Percentiles rank a stretch among this genome's conserved stretches.
These are phyloP conservation scores for Darevskia nairensis DNA, from an alignment of 2,797 vertebrate genomes.

Conservation along the genomic window DNA sequence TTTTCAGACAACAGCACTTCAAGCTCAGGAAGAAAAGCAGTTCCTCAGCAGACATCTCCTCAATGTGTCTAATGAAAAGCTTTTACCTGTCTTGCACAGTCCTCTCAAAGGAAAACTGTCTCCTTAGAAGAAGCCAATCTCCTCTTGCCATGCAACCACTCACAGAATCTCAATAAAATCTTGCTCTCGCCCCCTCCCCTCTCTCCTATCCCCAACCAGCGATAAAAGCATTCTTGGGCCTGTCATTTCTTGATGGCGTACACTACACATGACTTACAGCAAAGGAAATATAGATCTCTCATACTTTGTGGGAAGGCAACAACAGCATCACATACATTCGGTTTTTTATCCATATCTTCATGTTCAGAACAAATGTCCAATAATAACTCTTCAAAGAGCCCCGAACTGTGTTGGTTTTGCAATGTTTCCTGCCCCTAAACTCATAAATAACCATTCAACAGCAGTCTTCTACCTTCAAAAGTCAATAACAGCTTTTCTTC, in stretches of 20 bases:
- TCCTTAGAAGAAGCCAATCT: background rate
- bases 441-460: slow-evolving; percentile 28
- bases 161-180: background rate
- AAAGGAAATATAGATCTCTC: background rate
- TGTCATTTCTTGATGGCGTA: background rate
- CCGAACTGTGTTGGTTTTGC: background rate
- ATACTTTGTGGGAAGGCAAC: background rate
- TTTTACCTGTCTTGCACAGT: background rate
- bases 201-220: background rate
- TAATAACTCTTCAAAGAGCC: background rate
- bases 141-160: background rate
- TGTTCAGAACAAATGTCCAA: background rate
- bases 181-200: background rate
- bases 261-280: background rate
- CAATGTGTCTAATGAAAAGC: background rate
- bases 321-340: accelerated
- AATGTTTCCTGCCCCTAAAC: background rate
- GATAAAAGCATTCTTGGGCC: background rate
- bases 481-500: background rate
- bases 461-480: background rate
- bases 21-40: background rate
- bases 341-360: slow-evolving; percentile 27
- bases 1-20: background rate
- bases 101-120: background rate
- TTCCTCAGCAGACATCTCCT: background rate